Evolutionary conservation across 2,888 invertebrate genomes (phyloP).

Genomic region (Hetaerina titia): DNA sequence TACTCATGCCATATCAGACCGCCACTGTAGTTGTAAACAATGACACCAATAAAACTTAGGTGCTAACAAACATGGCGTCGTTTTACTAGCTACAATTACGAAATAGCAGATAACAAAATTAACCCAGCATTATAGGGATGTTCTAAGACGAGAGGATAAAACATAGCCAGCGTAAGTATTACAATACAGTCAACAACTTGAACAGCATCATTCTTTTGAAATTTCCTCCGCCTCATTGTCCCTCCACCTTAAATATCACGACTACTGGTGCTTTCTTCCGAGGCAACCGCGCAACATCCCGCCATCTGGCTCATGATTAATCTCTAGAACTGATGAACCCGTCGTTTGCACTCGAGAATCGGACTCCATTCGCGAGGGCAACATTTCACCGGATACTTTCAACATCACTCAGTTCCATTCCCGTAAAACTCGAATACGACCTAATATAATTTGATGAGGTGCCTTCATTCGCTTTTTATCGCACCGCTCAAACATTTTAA

Average conservation of each 20-base stretch:
- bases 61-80: no score
- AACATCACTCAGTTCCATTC: not conserved
- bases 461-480: not conserved
- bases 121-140: no score
- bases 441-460: not conserved
- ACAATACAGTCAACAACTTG: no score
- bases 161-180: no score
- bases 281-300: not conserved
- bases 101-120: no score
- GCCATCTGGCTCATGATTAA: not conserved
- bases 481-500: not conserved
- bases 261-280: not conserved
- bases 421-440: slow-evolving; percentile 8
- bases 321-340: not conserved
- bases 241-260: not conserved
- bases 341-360: not conserved
- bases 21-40: no score
- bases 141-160: no score
- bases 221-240: not conserved
- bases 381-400: slow-evolving; percentile 8
- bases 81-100: no score
- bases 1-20: no score
- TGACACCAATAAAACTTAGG: no score
- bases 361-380: not conserved
- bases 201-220: not conserved